These are phyloP conservation scores for Epicampocera succincta DNA, from an alignment of 2,888 invertebrate species.

Conservation along the genomic window DNA sequence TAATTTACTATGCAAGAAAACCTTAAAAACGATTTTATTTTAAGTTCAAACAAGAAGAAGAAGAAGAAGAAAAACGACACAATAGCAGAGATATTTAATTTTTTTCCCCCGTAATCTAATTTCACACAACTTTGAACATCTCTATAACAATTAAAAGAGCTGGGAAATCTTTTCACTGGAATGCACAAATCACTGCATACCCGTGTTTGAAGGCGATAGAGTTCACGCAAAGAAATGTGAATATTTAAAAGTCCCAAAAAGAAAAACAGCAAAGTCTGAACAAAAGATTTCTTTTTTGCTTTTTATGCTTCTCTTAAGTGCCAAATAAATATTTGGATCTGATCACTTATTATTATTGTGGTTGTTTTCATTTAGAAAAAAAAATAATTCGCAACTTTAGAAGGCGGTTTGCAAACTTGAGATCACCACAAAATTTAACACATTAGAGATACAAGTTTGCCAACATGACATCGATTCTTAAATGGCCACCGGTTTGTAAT, in stretches of 20 bases:
- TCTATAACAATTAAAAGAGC: conserved; percentile 8
- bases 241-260: neutral
- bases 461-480: neutral
- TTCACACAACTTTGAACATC: conserved; percentile 29
- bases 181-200: conserved; percentile 1
- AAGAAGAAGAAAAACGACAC: no score
- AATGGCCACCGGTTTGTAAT: neutral
- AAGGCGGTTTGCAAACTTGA: no score
- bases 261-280: neutral
- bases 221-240: conserved; percentile 8
- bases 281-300: conserved; percentile 7
- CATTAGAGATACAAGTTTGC: no score
- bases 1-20: conserved; percentile 4
- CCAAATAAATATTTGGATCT: neutral
- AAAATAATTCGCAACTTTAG: no score
- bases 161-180: conserved; percentile 27
- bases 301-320: neutral
- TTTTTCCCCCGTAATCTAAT: conserved; percentile 20
- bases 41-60: neutral
- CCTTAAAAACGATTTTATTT: neutral
- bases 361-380: no score
- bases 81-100: conserved; percentile 20
- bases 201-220: neutral
- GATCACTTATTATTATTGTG: no score
- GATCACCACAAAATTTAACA: no score